Conservation (phyloP, 2,797 vertebrate species). For the Alcedo atthis region DNA sequence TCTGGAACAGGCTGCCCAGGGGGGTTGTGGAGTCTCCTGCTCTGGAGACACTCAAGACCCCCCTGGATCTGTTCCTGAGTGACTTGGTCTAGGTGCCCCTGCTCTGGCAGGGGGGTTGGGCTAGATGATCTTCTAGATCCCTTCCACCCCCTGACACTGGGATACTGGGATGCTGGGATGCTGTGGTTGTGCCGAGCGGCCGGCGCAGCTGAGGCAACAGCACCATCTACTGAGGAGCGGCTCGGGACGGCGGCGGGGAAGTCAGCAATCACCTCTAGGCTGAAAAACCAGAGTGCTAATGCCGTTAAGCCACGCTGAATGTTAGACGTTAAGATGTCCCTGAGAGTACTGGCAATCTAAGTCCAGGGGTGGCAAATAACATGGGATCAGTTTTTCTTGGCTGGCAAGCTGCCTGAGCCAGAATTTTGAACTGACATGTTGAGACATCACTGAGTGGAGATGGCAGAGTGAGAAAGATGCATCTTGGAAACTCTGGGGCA, state of each 20-base stretch:
- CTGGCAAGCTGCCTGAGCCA: background rate
- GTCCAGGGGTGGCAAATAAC: background rate
- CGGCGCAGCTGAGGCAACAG: slow-evolving; percentile 14
- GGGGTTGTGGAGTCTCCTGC: too few species aligned
- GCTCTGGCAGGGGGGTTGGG: too few species aligned
- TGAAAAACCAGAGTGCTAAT: background rate
- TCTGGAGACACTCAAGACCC: too few species aligned
- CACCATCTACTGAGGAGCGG: slow-evolving; percentile 34
- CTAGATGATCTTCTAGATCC: too few species aligned
- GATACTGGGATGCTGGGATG: too few species aligned
- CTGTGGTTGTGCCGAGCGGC: background rate
- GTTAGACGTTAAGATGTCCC: rapidly evolving
- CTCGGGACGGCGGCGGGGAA: background rate
- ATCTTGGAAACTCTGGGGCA: background rate
- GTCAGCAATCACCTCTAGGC: background rate
- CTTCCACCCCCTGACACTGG: too few species aligned
- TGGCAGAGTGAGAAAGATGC: background rate
- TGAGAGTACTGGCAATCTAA: rapidly evolving
- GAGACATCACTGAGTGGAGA: rapidly evolving
- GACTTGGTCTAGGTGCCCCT: too few species aligned
- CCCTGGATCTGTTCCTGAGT: too few species aligned
- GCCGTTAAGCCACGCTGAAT: rapidly evolving
- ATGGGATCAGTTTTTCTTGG: background rate
- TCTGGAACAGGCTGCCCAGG: too few species aligned
- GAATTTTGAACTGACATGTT: background rate